phyloP scores from a whole-genome alignment of 2,797 vertebrate genomes.

The Bradypodion pumilum region DNA sequence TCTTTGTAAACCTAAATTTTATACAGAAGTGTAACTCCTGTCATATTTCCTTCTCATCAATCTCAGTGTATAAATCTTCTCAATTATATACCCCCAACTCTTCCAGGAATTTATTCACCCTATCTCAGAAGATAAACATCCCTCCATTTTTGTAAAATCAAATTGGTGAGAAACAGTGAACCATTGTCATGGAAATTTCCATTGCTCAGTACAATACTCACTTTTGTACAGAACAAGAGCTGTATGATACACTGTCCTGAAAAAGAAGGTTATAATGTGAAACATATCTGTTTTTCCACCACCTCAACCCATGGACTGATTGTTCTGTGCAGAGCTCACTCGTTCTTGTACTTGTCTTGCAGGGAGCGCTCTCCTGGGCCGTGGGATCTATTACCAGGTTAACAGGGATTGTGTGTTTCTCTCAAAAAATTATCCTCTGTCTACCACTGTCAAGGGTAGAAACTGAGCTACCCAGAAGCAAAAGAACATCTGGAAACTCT shows the following conservation, averaged over 20 bases:
- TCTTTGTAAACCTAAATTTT: too few species aligned
- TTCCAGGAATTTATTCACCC: neutral
- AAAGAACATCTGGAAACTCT: neutral
- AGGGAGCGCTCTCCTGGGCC: too few species aligned
- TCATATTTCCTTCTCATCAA: too few species aligned
- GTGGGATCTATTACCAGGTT: too few species aligned
- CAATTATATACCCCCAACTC: neutral
- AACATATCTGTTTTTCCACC: neutral
- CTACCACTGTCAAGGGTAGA: neutral
- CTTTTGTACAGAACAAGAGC: neutral
- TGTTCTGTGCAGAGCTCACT: too few species aligned
- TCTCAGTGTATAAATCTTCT: neutral
- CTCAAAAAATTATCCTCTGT: too few species aligned
- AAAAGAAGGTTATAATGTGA: neutral
- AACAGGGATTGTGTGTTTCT: too few species aligned
- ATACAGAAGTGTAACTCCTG: too few species aligned
- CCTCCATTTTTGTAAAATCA: too few species aligned
- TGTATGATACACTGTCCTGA: too few species aligned
- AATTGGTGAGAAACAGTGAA: neutral
- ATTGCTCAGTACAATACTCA: neutral
- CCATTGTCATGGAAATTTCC: neutral
- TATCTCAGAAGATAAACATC: neutral
- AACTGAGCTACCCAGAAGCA: neutral
- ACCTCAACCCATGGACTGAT: neutral
- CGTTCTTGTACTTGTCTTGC: neutral